Evolutionary conservation across 1,140 invertebrate genomes (phyloP).

Genomic region (Muscidifurax raptorellus): DNA sequence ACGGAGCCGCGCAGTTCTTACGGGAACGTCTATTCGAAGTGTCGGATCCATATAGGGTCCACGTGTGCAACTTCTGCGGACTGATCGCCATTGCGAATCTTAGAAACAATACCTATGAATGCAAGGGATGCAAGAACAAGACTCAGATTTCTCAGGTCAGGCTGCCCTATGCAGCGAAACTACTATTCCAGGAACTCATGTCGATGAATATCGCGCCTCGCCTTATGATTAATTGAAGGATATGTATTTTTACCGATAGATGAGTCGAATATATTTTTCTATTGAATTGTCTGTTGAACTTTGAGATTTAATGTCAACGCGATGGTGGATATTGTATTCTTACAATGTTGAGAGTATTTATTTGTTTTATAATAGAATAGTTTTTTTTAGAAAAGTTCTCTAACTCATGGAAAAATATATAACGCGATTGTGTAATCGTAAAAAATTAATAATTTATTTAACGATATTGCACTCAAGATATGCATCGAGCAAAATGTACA

Average conservation of each 20-base stretch:
- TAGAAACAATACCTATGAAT: slow-evolving; percentile 58
- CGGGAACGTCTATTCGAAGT: slow-evolving; percentile 61
- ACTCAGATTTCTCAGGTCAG: slow-evolving; percentile 61
- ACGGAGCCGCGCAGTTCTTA: slow-evolving; percentile 61
- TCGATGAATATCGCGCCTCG: slow-evolving; percentile 62
- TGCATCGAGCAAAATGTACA: slow-evolving; percentile 25
- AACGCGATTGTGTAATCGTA: background rate
- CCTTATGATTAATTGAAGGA: slow-evolving; percentile 56
- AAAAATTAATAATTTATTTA: slow-evolving; percentile 48
- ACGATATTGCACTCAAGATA: background rate
- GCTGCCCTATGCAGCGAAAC: slow-evolving; percentile 61
- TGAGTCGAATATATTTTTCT: slow-evolving; percentile 10
- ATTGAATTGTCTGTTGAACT: background rate
- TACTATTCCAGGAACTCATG: slow-evolving; percentile 64
- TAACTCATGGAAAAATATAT: background rate
- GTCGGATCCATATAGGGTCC: slow-evolving; percentile 60
- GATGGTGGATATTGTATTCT: background rate
- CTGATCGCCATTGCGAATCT: slow-evolving; percentile 61
- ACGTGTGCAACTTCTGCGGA: slow-evolving; percentile 61
- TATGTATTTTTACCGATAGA: background rate
- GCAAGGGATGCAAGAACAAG: slow-evolving; percentile 60
- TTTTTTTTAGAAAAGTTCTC: background rate
- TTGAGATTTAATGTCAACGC: background rate
- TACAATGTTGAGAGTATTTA: background rate
- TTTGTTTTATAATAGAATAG: background rate